Percentiles rank a stretch among this genome's conserved stretches.
Evolutionary conservation across 1,140 invertebrate genomes (phyloP).

Genomic region (Mycetomoellerius zeteki): DNA sequence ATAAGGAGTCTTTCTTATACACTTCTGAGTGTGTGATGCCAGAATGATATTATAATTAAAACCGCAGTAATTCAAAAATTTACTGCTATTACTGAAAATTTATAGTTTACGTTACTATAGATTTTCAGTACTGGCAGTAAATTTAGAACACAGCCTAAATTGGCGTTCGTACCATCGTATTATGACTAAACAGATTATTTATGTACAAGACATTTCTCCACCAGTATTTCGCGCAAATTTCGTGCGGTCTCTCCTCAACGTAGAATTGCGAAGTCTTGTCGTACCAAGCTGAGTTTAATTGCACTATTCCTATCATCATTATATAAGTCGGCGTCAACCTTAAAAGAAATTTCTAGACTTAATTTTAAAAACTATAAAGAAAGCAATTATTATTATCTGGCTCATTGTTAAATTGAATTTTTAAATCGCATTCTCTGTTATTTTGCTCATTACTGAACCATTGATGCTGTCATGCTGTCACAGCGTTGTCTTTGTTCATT

Average conservation of each 20-base stretch:
- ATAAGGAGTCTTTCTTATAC: neutral
- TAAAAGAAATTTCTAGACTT: constrained; percentile 56
- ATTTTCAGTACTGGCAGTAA: too few species aligned
- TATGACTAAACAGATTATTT: constrained; percentile 88
- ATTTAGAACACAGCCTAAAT: neutral
- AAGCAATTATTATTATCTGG: neutral
- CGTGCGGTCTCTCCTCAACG: constrained; percentile 85
- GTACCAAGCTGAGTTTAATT: constrained; percentile 86
- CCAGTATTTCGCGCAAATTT: constrained; percentile 88
- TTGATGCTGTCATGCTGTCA: neutral
- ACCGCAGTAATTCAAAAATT: too few species aligned
- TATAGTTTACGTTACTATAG: too few species aligned
- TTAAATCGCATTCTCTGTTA: neutral
- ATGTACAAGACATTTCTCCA: constrained; percentile 90
- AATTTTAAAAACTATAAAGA: neutral
- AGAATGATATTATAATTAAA: neutral
- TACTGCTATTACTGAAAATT: too few species aligned
- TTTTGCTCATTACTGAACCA: neutral
- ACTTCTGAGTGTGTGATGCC: neutral
- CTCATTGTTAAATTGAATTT: neutral
- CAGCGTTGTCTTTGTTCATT: constrained; percentile 26
- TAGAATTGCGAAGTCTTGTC: constrained; percentile 86
- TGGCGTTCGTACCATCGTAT: constrained; percentile 84
- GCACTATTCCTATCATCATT: constrained; percentile 86
- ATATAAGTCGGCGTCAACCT: constrained; percentile 87